Conservation (phyloP, 2,888 invertebrate species). For the Drosophila parthenogenetica region DNA sequence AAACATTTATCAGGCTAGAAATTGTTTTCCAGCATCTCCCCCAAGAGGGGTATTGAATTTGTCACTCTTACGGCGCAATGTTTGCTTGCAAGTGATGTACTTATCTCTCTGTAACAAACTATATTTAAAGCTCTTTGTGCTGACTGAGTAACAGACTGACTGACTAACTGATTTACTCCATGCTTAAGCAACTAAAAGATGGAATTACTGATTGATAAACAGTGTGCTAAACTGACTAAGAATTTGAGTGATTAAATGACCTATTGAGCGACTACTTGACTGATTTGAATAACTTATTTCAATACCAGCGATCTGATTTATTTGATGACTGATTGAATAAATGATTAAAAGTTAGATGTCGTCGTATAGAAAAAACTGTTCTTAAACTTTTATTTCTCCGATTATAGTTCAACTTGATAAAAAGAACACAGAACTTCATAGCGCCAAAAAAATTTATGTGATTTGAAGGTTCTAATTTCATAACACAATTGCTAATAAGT, state of each 20-base stretch:
- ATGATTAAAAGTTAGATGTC: no score
- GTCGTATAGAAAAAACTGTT: no score
- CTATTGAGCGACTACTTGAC: no score
- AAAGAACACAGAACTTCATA: no score
- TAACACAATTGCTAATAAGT: background rate
- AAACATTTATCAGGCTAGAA: slow-evolving; percentile 27
- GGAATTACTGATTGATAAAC: background rate
- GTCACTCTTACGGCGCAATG: slow-evolving; percentile 19
- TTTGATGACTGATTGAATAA: no score
- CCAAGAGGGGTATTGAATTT: slow-evolving; percentile 17
- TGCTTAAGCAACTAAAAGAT: background rate
- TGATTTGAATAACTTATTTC: no score
- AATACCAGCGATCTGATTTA: no score
- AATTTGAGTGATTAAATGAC: background rate
- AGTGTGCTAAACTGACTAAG: no score
- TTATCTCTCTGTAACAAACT: slow-evolving; percentile 3
- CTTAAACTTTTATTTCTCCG: no score
- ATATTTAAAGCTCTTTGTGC: background rate
- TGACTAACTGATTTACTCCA: background rate
- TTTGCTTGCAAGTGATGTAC: slow-evolving; percentile 18
- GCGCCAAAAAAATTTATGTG: no score
- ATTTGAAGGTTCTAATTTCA: no score
- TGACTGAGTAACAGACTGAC: background rate
- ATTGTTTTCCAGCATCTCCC: background rate
- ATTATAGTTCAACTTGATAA: no score